These are phyloP conservation scores for Bettongia penicillata DNA, from an alignment of 2,113 vertebrate species.

Conservation along the genomic window DNA sequence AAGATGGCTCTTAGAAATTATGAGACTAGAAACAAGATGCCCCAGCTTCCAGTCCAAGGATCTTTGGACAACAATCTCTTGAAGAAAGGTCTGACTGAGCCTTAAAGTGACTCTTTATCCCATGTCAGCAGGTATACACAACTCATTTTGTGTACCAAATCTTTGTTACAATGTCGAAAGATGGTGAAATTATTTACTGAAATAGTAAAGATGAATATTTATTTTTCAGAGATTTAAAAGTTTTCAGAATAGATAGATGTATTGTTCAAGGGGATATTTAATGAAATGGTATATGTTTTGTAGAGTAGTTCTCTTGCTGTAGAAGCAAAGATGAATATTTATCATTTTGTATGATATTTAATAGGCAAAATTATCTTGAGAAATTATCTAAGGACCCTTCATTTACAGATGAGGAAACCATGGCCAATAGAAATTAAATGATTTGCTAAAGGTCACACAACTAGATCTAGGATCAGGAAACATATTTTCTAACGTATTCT, in stretches of 20 bases:
- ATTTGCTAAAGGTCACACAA: neutral
- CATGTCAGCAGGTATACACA: neutral
- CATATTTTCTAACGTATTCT: neutral
- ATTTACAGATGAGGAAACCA: neutral
- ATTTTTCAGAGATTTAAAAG: neutral
- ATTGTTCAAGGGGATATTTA: neutral
- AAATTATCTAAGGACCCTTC: neutral
- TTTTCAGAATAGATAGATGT: neutral
- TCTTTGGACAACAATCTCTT: neutral
- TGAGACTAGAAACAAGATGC: neutral
- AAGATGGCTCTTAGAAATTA: neutral
- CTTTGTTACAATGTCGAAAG: neutral
- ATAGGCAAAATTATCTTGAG: neutral
- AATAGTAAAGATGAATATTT: neutral
- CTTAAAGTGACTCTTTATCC: neutral
- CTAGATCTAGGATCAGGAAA: neutral
- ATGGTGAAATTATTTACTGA: neutral
- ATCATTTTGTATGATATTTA: neutral
- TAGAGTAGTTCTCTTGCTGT: neutral
- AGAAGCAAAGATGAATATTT: neutral
- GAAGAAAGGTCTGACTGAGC: neutral
- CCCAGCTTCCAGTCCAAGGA: neutral
- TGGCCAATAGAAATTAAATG: neutral
- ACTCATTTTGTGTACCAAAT: neutral
- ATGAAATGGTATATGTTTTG: neutral